Conservation (phyloP, 2,797 vertebrate genomes). For the Silurus aristotelis region DNA sequence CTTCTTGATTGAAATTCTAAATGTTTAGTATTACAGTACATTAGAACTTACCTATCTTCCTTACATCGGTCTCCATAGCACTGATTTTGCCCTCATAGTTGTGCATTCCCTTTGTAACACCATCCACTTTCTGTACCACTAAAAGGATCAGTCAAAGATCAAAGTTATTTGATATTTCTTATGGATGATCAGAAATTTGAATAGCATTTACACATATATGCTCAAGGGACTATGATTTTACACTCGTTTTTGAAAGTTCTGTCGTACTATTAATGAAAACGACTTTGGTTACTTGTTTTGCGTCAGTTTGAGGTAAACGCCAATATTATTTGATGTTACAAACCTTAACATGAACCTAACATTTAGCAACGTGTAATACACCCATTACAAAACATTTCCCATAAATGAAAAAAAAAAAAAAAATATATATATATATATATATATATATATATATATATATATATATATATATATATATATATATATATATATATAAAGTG, state of each 20-base stretch:
- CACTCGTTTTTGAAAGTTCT: too few species aligned
- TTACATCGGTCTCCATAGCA: slow-evolving; percentile 86
- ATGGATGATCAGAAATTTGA: neutral
- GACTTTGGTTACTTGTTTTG: neutral
- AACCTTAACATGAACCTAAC: neutral
- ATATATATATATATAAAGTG: too few species aligned
- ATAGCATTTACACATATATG: too few species aligned
- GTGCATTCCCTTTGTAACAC: slow-evolving; percentile 88
- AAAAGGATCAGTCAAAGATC: slow-evolving; percentile 37
- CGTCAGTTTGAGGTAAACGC: too few species aligned
- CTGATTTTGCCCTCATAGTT: slow-evolving; percentile 88
- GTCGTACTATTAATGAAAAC: too few species aligned
- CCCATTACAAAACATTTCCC: too few species aligned
- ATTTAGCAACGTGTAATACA: neutral
- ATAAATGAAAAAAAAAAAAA: too few species aligned
- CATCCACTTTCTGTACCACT: slow-evolving; percentile 97
- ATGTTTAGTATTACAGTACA: neutral
- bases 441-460: too few species aligned
- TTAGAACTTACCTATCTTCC: slow-evolving; percentile 86
- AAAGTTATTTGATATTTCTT: neutral
- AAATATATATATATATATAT: too few species aligned
- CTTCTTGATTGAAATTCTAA: neutral
- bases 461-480: too few species aligned
- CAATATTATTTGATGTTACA: neutral
- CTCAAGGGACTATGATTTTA: too few species aligned